phyloP scores from a whole-genome alignment of 2,797 vertebrate genomes.

The Schizothorax lantsangensis region DNA sequence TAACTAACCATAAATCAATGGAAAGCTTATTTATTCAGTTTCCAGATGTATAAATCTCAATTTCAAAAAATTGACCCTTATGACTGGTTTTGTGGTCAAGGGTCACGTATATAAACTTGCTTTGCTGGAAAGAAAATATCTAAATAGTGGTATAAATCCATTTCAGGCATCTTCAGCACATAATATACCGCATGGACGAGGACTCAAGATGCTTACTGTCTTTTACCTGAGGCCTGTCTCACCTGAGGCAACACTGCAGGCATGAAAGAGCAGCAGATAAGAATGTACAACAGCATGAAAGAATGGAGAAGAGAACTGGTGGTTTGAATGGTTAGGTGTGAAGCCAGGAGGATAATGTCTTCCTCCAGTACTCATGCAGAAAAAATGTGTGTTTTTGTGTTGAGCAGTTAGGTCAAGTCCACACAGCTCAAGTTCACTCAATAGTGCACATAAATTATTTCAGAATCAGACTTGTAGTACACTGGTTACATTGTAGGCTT shows the following conservation, averaged over 20 bases:
- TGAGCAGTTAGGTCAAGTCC: not conserved
- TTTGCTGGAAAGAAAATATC: not conserved
- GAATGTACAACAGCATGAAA: conserved; percentile 4
- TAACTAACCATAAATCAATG: too few relatives aligned
- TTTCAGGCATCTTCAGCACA: conserved; percentile 6
- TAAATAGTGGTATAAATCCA: not conserved
- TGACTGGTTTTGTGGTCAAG: too few relatives aligned
- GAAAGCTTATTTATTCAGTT: too few relatives aligned
- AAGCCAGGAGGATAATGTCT: conserved; percentile 6
- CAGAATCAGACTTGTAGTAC: not conserved
- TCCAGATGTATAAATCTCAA: too few relatives aligned
- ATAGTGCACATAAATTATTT: not conserved
- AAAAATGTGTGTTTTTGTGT: not conserved
- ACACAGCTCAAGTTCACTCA: conserved; percentile 20
- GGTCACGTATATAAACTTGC: not conserved
- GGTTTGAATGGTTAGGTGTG: not conserved
- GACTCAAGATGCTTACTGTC: not conserved
- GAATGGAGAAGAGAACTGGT: not conserved
- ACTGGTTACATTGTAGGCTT: not conserved
- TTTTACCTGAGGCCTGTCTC: conserved; percentile 8
- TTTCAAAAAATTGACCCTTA: too few relatives aligned
- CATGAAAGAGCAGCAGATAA: conserved; percentile 9
- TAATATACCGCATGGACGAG: not conserved
- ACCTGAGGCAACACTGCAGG: conserved; percentile 45
- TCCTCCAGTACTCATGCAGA: not conserved